phyloP scores from a whole-genome alignment of 1,140 invertebrate genomes.

The Sitophilus oryzae region DNA sequence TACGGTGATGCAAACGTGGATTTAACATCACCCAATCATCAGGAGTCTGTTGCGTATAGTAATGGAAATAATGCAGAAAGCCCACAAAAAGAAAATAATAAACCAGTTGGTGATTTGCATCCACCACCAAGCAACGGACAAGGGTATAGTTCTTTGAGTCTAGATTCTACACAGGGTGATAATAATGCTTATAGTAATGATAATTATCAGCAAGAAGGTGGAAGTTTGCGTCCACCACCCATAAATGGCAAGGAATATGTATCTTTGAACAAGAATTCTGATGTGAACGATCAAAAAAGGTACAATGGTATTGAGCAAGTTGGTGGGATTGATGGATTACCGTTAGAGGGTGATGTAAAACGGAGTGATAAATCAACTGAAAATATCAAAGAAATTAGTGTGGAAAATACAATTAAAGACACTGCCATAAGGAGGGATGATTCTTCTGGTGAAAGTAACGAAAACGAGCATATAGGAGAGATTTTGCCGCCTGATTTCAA shows the following conservation, averaged over 20 bases:
- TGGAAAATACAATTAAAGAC: neutral
- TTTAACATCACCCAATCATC: too few species aligned
- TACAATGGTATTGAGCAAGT: constrained; percentile 14
- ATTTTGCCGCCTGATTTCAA: constrained; percentile 38
- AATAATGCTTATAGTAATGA: neutral
- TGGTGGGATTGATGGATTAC: constrained; percentile 10
- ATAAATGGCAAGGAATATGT: neutral
- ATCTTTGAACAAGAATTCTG: neutral
- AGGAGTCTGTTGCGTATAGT: neutral
- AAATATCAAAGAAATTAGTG: neutral
- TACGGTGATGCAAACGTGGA: too few species aligned
- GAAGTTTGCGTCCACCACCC: neutral
- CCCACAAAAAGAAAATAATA: neutral
- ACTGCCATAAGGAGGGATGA: constrained; percentile 30
- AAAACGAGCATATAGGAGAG: constrained; percentile 42
- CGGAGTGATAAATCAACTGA: neutral
- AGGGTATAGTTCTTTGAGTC: constrained; percentile 5
- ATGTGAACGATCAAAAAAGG: constrained; percentile 8
- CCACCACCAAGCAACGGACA: constrained; percentile 2
- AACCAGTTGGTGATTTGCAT: neutral
- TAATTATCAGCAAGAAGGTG: neutral
- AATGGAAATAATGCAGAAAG: neutral
- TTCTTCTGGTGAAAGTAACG: constrained; percentile 21
- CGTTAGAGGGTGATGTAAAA: constrained; percentile 10
- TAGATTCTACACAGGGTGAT: neutral